These are phyloP conservation scores for Plusia festucae DNA, from an alignment of 2,888 invertebrate species.

Conservation along the genomic window DNA sequence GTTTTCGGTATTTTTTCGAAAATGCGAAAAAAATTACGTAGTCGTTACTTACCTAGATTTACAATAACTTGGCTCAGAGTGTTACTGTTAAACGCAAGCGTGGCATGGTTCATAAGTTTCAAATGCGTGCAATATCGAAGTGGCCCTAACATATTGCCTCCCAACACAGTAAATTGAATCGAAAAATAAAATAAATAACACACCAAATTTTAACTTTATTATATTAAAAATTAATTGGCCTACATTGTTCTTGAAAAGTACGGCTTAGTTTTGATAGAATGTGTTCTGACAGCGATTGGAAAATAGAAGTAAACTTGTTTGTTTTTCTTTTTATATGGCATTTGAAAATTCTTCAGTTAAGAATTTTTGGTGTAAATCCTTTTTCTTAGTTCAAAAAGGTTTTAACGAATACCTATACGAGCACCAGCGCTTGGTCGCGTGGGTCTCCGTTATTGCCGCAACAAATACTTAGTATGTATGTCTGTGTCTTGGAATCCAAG, in stretches of 20 bases:
- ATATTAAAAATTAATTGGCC: conserved; percentile 54
- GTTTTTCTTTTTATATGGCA: conserved; percentile 22
- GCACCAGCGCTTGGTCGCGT: too few species aligned
- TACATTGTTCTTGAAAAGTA: conserved; percentile 74
- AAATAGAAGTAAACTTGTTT: conserved; percentile 61
- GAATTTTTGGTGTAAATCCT: neutral
- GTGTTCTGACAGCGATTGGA: conserved; percentile 67
- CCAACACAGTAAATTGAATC: conserved; percentile 29
- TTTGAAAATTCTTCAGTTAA: conserved; percentile 18
- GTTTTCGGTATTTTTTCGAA: neutral
- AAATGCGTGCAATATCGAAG: conserved; percentile 65
- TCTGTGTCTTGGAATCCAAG: too few species aligned
- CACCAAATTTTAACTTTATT: conserved; percentile 62
- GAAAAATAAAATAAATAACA: conserved; percentile 52
- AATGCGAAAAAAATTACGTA: neutral
- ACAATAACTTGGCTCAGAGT: conserved; percentile 50
- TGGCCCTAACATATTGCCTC: conserved; percentile 68
- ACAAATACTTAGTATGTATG: too few species aligned
- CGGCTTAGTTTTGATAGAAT: conserved; percentile 60
- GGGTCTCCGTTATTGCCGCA: too few species aligned
- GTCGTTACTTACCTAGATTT: conserved; percentile 59
- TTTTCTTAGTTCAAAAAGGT: neutral
- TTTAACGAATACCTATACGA: neutral
- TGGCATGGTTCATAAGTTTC: conserved; percentile 63
- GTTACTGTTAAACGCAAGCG: conserved; percentile 59